Base-by-base conservation (phyloP, 2,797 vertebrate genomes). In the Megalops cyprinoides region DNA sequence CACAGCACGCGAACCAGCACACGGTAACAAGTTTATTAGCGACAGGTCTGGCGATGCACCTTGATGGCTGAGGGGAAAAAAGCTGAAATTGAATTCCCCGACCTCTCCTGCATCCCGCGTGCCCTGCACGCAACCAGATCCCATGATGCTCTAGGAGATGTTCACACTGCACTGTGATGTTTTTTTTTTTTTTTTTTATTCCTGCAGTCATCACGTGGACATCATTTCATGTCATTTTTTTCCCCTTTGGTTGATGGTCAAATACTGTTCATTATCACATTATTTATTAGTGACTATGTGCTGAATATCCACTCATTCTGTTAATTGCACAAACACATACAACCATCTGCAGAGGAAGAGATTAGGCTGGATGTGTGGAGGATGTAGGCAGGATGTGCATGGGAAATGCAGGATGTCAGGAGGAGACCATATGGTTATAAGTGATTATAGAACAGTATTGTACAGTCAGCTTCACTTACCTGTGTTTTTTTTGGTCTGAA, bases 11-110 rank as follows among this genome's bases (percentile, higher is more conserved):
- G 87, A 87, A 73, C 81, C 84, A 48, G 71, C 81, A 65, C 86
- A 73, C 79, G 88, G 81, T 91, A 87, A 84, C 76, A 87, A 84
- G 86, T 88, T 87, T 83, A 85, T 85, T 90, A 87, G 85, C 80
- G 79, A 85, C 78, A n/a, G 82, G 87, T 89, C 87, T 79, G 77
- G 42, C 65, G 51, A 46, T 82, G 81, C 86, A 74, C 86, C 67
- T 84, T 82, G 86, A 67, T 80, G 87, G 74, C 79, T 65, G n/a
- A 79, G 84, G 37, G 69, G 84, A 86, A 83, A 73, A 62, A 74
- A 65, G 84, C 85, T 37, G 58, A 82, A 82, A 85, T 80, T 76
- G 14, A 79, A 79, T 80, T 62, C 76, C 42, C 65, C 53, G 15
- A 34, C 28, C 77, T 56, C 49, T n/a, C 48, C 51, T 39, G 18